Evolutionary conservation across 2,113 vertebrate species (phyloP).

Genomic region (Cynopterus brachyotis): DNA sequence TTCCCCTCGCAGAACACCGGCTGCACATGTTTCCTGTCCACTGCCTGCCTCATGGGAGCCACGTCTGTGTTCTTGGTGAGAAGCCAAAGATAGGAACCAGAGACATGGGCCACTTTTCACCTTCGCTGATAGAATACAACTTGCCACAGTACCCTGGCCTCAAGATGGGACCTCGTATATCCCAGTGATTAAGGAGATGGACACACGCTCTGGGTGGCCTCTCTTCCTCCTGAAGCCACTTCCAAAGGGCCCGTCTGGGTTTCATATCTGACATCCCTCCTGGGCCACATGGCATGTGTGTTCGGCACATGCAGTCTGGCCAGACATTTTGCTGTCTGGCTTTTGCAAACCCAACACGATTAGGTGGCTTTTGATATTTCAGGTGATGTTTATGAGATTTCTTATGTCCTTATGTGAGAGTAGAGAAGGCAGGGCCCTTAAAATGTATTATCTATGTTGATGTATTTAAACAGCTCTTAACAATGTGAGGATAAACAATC

Average conservation of each 20-base stretch:
- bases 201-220: fast-evolving
- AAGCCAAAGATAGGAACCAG: not conserved
- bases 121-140: not conserved
- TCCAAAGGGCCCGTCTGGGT: not conserved
- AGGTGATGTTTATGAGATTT: not conserved
- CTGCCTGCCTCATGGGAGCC: not conserved
- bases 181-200: not conserved
- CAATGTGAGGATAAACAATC: not conserved
- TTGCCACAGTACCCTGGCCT: not conserved
- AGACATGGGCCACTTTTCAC: not conserved
- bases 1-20: not conserved
- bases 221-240: not conserved
- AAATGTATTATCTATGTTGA: not conserved
- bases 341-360: not conserved
- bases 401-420: not conserved
- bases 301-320: not conserved
- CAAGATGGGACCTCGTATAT: not conserved
- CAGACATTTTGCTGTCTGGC: not conserved
- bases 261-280: not conserved
- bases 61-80: not conserved
- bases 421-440: not conserved
- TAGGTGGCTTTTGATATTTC: not conserved
- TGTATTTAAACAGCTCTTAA: not conserved
- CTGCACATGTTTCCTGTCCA: not conserved
- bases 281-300: fast-evolving